Percentiles rank a stretch among this genome's conserved stretches.
These are phyloP conservation scores for Bombus affinis DNA, from an alignment of 1,140 invertebrate genomes.

Conservation along the genomic window DNA sequence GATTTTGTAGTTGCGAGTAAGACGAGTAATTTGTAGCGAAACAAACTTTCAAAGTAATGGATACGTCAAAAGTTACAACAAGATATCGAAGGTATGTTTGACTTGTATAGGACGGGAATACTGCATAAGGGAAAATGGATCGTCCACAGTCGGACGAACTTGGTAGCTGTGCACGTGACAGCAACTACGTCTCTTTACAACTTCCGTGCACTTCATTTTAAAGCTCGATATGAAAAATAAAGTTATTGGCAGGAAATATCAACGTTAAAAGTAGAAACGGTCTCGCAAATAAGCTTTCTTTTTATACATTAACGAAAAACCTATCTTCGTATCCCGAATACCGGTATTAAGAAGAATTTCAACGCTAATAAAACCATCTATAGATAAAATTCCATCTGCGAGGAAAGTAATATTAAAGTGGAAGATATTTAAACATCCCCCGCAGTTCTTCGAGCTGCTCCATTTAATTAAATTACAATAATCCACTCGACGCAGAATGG, in stretches of 20 bases:
- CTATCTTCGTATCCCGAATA: not conserved
- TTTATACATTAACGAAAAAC: not conserved
- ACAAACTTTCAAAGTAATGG: not conserved
- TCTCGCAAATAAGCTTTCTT: not conserved
- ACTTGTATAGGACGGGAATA: not conserved
- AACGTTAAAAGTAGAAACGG: not conserved
- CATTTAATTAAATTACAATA: not conserved
- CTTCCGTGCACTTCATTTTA: not conserved
- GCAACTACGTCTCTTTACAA: not conserved
- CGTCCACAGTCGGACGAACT: not conserved
- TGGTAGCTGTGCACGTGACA: conserved; percentile 1
- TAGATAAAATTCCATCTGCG: not conserved
- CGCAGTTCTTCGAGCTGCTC: not conserved
- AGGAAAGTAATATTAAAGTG: not conserved
- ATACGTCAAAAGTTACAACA: not conserved
- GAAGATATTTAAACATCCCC: not conserved
- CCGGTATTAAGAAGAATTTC: too few species aligned
- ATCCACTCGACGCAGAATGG: not conserved
- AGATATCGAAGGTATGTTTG: not conserved
- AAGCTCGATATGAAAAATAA: not conserved
- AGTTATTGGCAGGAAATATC: not conserved
- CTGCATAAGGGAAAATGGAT: conserved; percentile 14
- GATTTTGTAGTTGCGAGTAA: not conserved
- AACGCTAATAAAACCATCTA: too few species aligned
- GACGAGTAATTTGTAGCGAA: not conserved